Conservation (phyloP, 2,797 vertebrate genomes). For the Pangasius larnaudii region DNA sequence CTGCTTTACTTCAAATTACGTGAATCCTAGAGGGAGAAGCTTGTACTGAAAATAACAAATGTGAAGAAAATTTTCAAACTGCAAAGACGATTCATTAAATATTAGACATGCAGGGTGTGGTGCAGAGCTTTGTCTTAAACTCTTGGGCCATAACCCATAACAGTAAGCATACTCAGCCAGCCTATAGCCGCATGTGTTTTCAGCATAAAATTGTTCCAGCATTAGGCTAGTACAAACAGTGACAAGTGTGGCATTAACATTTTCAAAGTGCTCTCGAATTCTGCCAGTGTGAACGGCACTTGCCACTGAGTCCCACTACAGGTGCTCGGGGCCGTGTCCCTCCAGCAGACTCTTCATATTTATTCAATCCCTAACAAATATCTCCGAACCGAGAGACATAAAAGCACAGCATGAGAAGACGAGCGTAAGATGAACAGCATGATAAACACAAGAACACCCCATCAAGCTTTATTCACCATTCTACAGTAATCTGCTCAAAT, state of each 20-base stretch:
- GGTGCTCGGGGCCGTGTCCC: not conserved
- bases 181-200: not conserved
- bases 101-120: slow-evolving; percentile 12
- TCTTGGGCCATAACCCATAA: not conserved
- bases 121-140: not conserved
- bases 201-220: not conserved
- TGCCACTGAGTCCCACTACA: not conserved
- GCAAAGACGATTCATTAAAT: not conserved
- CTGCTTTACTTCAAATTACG: not conserved
- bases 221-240: slow-evolving; percentile 5
- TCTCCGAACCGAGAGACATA: slow-evolving; percentile 12
- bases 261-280: slow-evolving; percentile 30
- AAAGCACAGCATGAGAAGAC: slow-evolving; percentile 16
- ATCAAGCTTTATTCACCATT: not conserved
- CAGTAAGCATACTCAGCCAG: not conserved
- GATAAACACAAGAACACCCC: not conserved
- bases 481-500: not conserved
- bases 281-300: slow-evolving; percentile 30
- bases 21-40: not conserved
- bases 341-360: slow-evolving; percentile 22
- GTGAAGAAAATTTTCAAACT: not conserved
- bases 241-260: slow-evolving; percentile 42
- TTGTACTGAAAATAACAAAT: not conserved
- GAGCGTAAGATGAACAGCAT: not conserved
- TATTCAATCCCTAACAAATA: slow-evolving; percentile 6